phyloP scores from a whole-genome alignment of 2,113 vertebrate genomes.

The Ptilonorhynchus violaceus region DNA sequence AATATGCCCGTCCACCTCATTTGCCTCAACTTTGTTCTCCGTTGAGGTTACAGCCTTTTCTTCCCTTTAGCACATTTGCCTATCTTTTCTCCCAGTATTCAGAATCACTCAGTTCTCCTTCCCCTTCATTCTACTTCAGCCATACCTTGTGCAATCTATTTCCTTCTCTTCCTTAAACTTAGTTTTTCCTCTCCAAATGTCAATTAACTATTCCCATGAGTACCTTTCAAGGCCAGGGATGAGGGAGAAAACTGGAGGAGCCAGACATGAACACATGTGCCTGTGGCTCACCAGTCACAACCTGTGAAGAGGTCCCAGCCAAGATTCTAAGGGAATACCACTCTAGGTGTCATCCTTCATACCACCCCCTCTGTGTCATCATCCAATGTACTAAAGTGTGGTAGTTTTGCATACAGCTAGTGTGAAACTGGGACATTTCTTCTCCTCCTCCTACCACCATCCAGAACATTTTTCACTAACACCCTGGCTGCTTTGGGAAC shows the following conservation, averaged over 20 bases:
- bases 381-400: background rate
- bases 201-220: background rate
- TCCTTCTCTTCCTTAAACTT: background rate
- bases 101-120: background rate
- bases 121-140: background rate
- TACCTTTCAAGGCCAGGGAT: background rate
- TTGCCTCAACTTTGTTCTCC: background rate
- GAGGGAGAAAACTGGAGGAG: background rate
- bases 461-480: background rate
- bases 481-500: background rate
- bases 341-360: background rate
- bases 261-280: accelerated
- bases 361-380: background rate
- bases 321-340: background rate
- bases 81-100: background rate
- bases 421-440: background rate
- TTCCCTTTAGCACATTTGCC: background rate
- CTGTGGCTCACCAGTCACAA: background rate
- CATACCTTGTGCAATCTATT: background rate
- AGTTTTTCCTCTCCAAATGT: background rate
- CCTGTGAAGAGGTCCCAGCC: background rate
- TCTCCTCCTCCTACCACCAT: background rate
- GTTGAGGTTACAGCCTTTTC: background rate
- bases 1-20: background rate
- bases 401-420: background rate